Evolutionary conservation across 2,113 vertebrate genomes (phyloP), one percentile per base, ranked within the genome.

Genomic region (Parotia lawesii): DNA sequence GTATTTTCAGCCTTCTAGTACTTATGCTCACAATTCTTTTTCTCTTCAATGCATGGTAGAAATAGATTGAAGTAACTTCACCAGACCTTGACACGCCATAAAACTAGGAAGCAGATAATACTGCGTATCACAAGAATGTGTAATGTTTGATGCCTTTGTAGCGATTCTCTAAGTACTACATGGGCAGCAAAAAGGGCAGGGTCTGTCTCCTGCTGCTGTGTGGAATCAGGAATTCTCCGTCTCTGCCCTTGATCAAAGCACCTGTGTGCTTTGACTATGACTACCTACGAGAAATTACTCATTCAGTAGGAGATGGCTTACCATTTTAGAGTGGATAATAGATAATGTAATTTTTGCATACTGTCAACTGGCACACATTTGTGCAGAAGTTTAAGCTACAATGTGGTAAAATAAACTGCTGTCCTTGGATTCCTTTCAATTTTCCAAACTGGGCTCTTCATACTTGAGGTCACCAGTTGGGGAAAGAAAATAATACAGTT

Each of bases 101-200:
- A 71, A 85, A 75, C 11, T 18, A 12, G 11, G 12, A 74, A 38
- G 10, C 6, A 53, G 45, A 37, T 37, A 65, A 61, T 58, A 23
- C 9, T 71, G 15, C n/a, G 12, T 60, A 48, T 66, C 40, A 73
- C 24, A 72, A 58, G 65, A 12, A 87, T 61, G 15, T 29, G 9
- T 42, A 71, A 42, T 8, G 9, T 25, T 56, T 69, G 16, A 29
- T n/a, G 42, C 5, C 9, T 50, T 73, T 89, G 72, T 62, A 76
- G 28, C 0, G 0, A 2, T 60, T 37, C 31, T 58, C 4, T 11
- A 33, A 70, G 42, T 40, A 50, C 12, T 29, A 18, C 24, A n/a
- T 3, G 5, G 33, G 21, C 14, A 70, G 28, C 9, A 45, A 66
- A 67, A 91, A 61, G 40, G 40, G 31, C 15, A 60, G 19, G 9